A percentile compares a stretch with the other conserved stretches of the same genome.
These are phyloP conservation scores for Ceratosolen fusciceps DNA, from an alignment of 1,140 invertebrate genomes.

Conservation along the genomic window DNA sequence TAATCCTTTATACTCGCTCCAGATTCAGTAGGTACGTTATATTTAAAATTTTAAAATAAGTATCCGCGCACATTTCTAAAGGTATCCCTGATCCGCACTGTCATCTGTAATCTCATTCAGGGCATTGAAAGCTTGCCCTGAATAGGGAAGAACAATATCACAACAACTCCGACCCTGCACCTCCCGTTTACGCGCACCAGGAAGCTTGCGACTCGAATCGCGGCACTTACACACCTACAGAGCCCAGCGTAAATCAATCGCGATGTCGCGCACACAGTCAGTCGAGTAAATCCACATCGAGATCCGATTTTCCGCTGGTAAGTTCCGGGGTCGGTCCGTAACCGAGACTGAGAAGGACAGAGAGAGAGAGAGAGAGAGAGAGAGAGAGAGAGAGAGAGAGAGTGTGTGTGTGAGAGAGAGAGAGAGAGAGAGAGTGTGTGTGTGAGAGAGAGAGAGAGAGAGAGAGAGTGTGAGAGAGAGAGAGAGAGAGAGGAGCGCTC, in stretches of 20 bases:
- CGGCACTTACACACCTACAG: background rate
- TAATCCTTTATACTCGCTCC: background rate
- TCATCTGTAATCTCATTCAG: constrained; percentile 4
- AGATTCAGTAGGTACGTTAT: background rate
- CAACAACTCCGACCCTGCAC: background rate
- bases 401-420: background rate
- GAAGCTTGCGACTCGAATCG: background rate
- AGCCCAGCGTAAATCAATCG: background rate
- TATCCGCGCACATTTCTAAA: background rate
- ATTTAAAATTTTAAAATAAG: constrained; percentile 5
- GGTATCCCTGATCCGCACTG: constrained; percentile 1
- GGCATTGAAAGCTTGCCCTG: background rate
- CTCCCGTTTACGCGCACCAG: background rate
- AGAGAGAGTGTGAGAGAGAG: constrained; percentile 10
- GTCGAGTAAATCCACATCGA: background rate
- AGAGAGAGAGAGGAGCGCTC: background rate
- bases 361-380: constrained; percentile 6
- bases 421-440: background rate
- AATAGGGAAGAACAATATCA: constrained; percentile 10
- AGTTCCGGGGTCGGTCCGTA: background rate
- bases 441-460: background rate
- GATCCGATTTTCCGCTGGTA: constrained; percentile 2
- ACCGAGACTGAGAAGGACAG: constrained; percentile 9
- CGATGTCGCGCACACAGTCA: background rate
- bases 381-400: background rate